Evolutionary conservation across 1,140 invertebrate genomes (phyloP), one percentile per base, ranked within the genome.

Genomic region (Mactra quadrangularis): DNA sequence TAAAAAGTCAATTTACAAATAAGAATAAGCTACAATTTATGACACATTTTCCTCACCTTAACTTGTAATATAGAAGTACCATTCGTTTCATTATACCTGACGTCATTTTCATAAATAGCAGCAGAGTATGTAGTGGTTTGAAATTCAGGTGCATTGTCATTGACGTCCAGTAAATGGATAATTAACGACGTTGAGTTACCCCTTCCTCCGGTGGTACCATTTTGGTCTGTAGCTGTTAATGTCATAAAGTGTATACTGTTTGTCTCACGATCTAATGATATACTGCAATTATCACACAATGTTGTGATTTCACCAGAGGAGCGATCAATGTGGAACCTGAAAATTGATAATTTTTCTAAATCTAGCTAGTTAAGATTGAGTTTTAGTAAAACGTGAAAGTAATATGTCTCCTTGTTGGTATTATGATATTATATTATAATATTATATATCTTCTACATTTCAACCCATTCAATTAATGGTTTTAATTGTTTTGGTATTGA

Each of bases 111-210:
- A 17, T 55, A 27, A 22, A 57, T 55, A 25, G 29, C 66, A 25
- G 47, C 76, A 41, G 41, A 38, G 22, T 68, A 78, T 4, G 13
- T 19, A 1, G 15, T 19, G 17, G 47, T 62, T 17, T 7, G 11
- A 50, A 78, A 78, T 38, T 11, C n/a, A 17, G 76, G 76, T n/a
- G 50, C n/a, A 31, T 78, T 68, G 41, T 78, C 76, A 27, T 78
- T 78, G 3, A 35, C 76, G 31, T 78, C 76, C 27, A 22, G 6
- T 22, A 78, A 22, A 22, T 35, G 22, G 19, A 78, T 47, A n/a
- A 53, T 25, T 0, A 78, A 13, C 0, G 76, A 68, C 38, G 76
- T 68, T 33, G 76, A 78, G n/a, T 78, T 68, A n/a, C 47, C 53
- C 17, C 76, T 66, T 60, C 57, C 72, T 0, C 38, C 66, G 33